Evolutionary conservation across 2,113 vertebrate species (phyloP).

Genomic region (Pandion haliaetus): DNA sequence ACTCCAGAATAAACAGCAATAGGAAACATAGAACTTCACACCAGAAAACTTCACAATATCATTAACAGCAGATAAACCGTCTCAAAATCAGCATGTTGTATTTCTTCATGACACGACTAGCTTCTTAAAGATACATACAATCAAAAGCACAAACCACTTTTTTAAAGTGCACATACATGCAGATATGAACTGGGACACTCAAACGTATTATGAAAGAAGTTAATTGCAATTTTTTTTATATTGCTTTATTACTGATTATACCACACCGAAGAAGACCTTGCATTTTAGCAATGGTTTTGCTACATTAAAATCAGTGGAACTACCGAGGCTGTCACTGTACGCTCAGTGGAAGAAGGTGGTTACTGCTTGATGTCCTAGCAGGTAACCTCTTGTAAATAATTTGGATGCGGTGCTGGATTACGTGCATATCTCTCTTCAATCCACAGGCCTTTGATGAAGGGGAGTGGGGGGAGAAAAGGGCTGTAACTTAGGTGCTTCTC

Average conservation of each 20-base stretch:
- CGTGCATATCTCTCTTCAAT: neutral
- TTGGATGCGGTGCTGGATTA: neutral
- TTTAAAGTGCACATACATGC: neutral
- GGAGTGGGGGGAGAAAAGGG: neutral
- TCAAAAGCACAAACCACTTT: neutral
- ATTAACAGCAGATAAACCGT: neutral
- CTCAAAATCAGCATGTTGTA: neutral
- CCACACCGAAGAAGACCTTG: fast-evolving
- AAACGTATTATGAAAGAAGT: neutral
- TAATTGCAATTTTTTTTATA: neutral
- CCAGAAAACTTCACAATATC: neutral
- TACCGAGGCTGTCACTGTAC: neutral
- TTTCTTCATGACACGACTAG: neutral
- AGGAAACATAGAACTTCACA: neutral
- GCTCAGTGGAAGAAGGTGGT: neutral
- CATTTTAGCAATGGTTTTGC: neutral
- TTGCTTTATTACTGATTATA: neutral
- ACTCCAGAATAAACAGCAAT: neutral
- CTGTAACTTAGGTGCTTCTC: neutral
- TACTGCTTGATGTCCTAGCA: neutral
- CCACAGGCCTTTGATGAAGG: neutral
- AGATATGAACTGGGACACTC: neutral
- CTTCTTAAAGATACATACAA: neutral
- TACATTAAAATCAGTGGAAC: neutral
- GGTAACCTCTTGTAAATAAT: neutral